Percentiles rank a stretch among this genome's conserved stretches.
These are phyloP conservation scores for Clinocottus analis DNA, from an alignment of 2,113 vertebrate species.

Conservation along the genomic window DNA sequence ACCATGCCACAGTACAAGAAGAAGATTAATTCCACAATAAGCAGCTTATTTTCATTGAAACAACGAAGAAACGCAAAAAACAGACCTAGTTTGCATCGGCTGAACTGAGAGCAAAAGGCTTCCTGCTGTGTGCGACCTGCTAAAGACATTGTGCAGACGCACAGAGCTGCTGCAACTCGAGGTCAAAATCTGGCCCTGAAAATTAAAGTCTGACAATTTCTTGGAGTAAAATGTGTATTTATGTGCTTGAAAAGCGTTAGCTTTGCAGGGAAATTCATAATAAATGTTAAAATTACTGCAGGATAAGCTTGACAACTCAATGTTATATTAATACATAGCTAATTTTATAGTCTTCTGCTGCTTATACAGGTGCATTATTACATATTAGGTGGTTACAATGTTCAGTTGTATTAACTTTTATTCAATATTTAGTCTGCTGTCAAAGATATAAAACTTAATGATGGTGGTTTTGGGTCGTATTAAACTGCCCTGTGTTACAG, in stretches of 20 bases:
- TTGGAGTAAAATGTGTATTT: background rate
- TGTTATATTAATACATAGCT: background rate
- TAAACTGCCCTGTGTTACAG: too few relatives aligned
- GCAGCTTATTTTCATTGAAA: background rate
- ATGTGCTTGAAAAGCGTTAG: too few relatives aligned
- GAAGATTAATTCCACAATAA: background rate
- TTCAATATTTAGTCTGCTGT: background rate
- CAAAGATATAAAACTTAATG: background rate
- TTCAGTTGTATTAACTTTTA: background rate
- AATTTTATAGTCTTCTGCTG: background rate
- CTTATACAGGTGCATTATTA: background rate
- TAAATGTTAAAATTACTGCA: background rate
- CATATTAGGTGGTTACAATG: background rate
- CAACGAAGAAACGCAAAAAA: background rate
- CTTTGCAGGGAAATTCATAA: background rate
- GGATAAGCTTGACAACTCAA: too few relatives aligned
- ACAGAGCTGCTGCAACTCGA: conserved; percentile 2
- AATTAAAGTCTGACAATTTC: background rate
- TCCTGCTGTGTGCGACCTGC: background rate
- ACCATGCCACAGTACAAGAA: background rate
- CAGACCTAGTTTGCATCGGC: background rate
- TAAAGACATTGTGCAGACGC: too few relatives aligned
- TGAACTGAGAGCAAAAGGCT: background rate
- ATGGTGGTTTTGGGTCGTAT: background rate
- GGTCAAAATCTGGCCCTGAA: conserved; percentile 34